Evolutionary conservation across 2,797 vertebrate species (phyloP).

Genomic region (Myripristis jacobus): DNA sequence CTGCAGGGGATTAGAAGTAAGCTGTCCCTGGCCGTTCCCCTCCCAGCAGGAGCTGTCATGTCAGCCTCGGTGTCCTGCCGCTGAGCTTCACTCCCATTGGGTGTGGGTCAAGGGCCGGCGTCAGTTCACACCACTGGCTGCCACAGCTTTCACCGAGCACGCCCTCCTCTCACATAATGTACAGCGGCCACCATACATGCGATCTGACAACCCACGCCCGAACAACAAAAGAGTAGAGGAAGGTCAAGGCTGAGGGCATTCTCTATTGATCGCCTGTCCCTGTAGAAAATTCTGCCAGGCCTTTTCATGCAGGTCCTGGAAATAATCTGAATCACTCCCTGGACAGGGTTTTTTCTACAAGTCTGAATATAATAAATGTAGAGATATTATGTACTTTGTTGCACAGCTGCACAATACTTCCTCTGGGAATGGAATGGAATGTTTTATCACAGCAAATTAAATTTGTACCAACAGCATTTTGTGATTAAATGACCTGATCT

Average conservation of each 20-base stretch:
- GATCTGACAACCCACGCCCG: conserved; percentile 61
- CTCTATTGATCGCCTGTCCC: conserved; percentile 2
- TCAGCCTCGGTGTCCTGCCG: conserved; percentile 51
- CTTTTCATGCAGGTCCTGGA: conserved; percentile 21
- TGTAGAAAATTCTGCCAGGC: neutral
- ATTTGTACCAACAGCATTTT: conserved; percentile 15
- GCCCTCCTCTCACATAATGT: conserved; percentile 35
- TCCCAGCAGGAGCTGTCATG: conserved; percentile 75
- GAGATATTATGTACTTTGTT: neutral
- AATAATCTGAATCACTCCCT: conserved; percentile 1
- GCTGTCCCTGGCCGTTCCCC: conserved; percentile 50
- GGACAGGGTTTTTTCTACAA: conserved; percentile 19
- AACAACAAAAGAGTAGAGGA: conserved; percentile 53
- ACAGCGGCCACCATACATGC: conserved; percentile 33
- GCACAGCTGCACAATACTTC: conserved; percentile 29
- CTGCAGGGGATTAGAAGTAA: conserved; percentile 62
- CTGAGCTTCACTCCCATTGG: conserved; percentile 65
- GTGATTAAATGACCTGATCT: conserved; percentile 33
- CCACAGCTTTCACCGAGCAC: conserved; percentile 42
- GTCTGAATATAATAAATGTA: conserved; percentile 25
- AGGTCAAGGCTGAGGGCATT: conserved; percentile 20
- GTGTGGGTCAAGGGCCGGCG: conserved; percentile 64
- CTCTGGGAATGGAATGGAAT: neutral
- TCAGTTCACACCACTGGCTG: conserved; percentile 63
- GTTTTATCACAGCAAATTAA: conserved; percentile 31